Evolutionary conservation across 2,888 invertebrate species (phyloP), one percentile per base, ranked within the genome.

Genomic region (Zygaena filipendulae): DNA sequence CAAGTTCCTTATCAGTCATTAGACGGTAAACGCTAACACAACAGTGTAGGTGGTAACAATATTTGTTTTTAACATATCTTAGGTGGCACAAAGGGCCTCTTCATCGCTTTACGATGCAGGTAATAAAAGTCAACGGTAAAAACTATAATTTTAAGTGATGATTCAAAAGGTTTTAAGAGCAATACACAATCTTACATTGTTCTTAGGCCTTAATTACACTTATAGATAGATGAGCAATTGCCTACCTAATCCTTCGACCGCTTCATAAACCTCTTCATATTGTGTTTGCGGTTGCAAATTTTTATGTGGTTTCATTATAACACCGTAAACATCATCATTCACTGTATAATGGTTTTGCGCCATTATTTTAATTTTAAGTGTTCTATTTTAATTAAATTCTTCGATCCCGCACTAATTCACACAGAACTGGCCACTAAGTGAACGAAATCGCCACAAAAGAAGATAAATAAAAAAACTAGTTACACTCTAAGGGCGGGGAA

Each of bases 241-340:
- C 31, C 42, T 70, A 79, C 77, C 77, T 42, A 74, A 49, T 52
- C 70, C 75, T 36, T 71, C 63, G 28, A 64, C 63, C 36, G 71
- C 70, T 52, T 77, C 69, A 38, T 57, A 74, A 3, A 75, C 67
- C 35, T 79, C 70, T 23, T 66, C 69, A 38, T 75, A 72, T 36
- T 68, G 63, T 20, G 54, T 54, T 33, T 64, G 55, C 27, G 59
- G 52, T 35, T 59, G 52, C 33, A 58, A 43, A 35, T 53, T 51
- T 6, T 51, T 43, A 36, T 57, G 55, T 10, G 57, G 54, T 51
- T 77, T 79, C 34, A 74, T 46, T 41, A 80, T 71, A 52, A 60
- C 71, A 33, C 77, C 74, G 40, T 80, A 81, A 39, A 79, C 45
- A 52, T 77, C 80, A 27, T 74, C 71, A 36, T 81, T 77, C 39